Base-by-base conservation (phyloP, 2,113 vertebrate species). In the Orthochromis indermauri region DNA sequence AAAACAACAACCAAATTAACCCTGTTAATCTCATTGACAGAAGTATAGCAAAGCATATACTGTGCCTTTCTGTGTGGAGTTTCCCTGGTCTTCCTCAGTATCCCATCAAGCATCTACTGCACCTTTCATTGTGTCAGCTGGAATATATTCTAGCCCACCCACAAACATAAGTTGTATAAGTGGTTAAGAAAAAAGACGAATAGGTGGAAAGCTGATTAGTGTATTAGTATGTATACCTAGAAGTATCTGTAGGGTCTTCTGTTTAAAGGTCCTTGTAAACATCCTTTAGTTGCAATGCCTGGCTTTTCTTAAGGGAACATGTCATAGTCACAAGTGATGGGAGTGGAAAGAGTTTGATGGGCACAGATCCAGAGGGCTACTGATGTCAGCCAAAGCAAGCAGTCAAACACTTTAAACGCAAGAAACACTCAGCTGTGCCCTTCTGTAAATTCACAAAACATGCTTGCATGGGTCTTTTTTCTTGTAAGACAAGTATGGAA, bases 351-450 rank as follows among this genome's bases (percentile, higher is more conserved):
- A 76, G 63, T 90, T 78, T n/a, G 73, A 51, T 33, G 42, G 73
- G 73, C 26, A 51, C 26, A 33, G 45, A 78, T 49, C 87, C 86
- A 84, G 42, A 78, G 73, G 54, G 19, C 21, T 51, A 8, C 82
- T 51, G 81, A 85, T 55, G 78, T 92, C 81, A 80, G 90, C 90
- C 90, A 94, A 87, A 88, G 16, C 73, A 51, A 78, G 45, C 45
- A 78, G 73, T 31, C 73, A 78, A 81, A 80, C 78, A 84, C 71
- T 42, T 9, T 55, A 40, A 42, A 49, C 35, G 66, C 63, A 86
- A 40, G 68, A 47, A 80, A 40, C 26, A 81, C 57, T 84, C 91
- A 91, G 86, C 79, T 73, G 85, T 31, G 26, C 21, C 81, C 45
- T 31, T 78, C 28, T 85, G 21, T 35, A 82, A 28, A 71, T 40